phyloP scores from a whole-genome alignment of 2,113 vertebrate genomes.

The Petromus typicus region DNA sequence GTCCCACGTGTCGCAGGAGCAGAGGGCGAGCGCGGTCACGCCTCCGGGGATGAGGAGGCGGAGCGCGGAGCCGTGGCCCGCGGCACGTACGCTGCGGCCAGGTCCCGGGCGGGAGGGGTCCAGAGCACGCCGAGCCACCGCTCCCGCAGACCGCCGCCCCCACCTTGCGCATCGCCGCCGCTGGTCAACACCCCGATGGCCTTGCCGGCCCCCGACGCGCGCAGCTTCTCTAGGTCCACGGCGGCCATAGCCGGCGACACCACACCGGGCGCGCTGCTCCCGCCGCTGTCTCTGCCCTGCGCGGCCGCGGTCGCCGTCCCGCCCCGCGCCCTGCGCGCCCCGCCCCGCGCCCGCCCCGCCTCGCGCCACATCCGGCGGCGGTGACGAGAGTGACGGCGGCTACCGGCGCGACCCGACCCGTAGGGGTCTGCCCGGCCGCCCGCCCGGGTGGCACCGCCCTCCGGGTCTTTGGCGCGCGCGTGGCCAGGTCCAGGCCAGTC shows the following conservation, averaged over 20 bases:
- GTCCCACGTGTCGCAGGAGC: conserved; percentile 16
- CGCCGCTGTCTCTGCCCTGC: not conserved
- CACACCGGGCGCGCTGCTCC: conserved; percentile 35
- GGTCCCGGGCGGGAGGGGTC: not conserved
- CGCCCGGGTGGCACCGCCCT: no score
- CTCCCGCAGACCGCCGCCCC: not conserved
- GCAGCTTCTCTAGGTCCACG: conserved; percentile 87
- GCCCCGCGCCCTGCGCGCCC: not conserved
- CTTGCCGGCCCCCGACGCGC: conserved; percentile 91
- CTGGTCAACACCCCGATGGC: conserved; percentile 95
- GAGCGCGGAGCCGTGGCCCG: conserved; percentile 22
- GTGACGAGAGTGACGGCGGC: not conserved
- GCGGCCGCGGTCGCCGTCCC: conserved; percentile 40
- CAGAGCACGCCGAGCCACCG: not conserved
- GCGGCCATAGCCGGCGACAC: conserved; percentile 85
- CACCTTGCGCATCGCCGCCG: conserved; percentile 97
- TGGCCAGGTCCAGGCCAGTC: not conserved
- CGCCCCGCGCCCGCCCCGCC: not conserved
- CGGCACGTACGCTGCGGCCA: conserved; percentile 60
- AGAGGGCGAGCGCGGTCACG: not conserved
- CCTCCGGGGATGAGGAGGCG: not conserved
- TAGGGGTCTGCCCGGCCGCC: not conserved
- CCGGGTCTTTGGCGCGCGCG: no score
- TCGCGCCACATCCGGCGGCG: not conserved
- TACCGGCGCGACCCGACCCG: not conserved